Base-by-base conservation (phyloP, 2,888 invertebrate genomes). In the Athetis lepigone region DNA sequence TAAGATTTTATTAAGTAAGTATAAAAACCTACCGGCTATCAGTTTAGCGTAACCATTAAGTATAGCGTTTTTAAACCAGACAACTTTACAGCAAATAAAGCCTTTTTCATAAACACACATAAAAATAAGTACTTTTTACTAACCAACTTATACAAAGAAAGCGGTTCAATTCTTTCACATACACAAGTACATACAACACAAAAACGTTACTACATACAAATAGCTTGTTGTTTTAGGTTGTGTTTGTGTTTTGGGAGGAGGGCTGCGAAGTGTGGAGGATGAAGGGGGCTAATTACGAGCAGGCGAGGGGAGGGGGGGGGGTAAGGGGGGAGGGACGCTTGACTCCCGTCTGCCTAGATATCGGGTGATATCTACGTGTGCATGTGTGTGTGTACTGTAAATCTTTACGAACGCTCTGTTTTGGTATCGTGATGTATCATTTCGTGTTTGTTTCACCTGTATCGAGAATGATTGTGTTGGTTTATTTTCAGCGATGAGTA, bases 141-240 rank as follows among this genome's bases (percentile, higher is more conserved):
- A 11, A 13, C 33, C 33, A 13, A 33, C 33, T 33, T 33, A 33
- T 13, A 33, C 13, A 33, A 33, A 33, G 13, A 13, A 33, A 33
- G 33, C 1, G 33, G 11, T 13, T 25, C 21, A 3, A 36, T 47
- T 55, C 25, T 42, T 36, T 36, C 58, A 72, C 70, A 27, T 52
- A 76, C 61, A 79, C 47, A 76, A 69, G 67, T 69, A 68, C 50
- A 68, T 70, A 76, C 61, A 72, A 59, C 57, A 75, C 62, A 75
- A 75, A 77, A 71, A 75, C 72, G 62, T 62, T 69, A 70, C 61
- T 70, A 73, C 74, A 81, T 81, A 80, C 73, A 85, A 85, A 87
- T 80, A 80, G 77, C 77, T 85, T 83, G 89, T 87, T 90, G 87
- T 88, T 90, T 86, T 86, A 74, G 71, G 85, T 84, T 85, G 86